Base-by-base conservation (phyloP, 2,113 vertebrate species). In the Microcebus tavaratra region DNA sequence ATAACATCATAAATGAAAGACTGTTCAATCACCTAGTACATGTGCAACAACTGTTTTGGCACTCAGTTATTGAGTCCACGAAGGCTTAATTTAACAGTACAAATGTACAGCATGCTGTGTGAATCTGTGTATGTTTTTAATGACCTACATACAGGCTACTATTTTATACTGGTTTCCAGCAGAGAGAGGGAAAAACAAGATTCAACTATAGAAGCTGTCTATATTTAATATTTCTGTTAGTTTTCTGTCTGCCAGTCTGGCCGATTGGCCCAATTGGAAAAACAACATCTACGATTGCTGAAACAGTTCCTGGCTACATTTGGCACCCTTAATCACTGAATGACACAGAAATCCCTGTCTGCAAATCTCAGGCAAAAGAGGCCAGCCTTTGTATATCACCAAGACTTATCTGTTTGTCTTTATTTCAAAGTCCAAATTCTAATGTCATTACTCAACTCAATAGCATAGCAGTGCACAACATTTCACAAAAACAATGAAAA, bases 231-330 rank as follows among this genome's bases (percentile, higher is more conserved):
- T 91, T 80, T 95, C 96, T 98, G 85, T 98, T 98, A 97, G 96
- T 86, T 97, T 97, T 98, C 97, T 98, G 97, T 97, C 97, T 98
- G 97, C 95, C 93, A 96, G 90, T 97, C 97, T 94, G 97, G 94
- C 65, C 96, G 96, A 97, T 95, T 93, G 96, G 93, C 76, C 96
- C 96, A 88, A 96, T 97, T 98, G 97, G 97, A 98, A 98, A 97
- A 98, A 96, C 92, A 98, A 96, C 95, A 94, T 93, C 72, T 94
- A 96, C 61, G 94, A 98, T 97, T 87, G 86, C 89, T 78, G 70
- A 95, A 97, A 97, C 87, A 97, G 96, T 82, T 95, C 82, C 97
- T 96, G 91, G 97, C 96, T 97, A 83, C 86, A 97, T 91, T 70
- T 97, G 96, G 95, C 95, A 97, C 70, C 88, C 95, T 97, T 96